Base-by-base conservation (phyloP, 1,140 invertebrate genomes). In the Globodera rostochiensis region DNA sequence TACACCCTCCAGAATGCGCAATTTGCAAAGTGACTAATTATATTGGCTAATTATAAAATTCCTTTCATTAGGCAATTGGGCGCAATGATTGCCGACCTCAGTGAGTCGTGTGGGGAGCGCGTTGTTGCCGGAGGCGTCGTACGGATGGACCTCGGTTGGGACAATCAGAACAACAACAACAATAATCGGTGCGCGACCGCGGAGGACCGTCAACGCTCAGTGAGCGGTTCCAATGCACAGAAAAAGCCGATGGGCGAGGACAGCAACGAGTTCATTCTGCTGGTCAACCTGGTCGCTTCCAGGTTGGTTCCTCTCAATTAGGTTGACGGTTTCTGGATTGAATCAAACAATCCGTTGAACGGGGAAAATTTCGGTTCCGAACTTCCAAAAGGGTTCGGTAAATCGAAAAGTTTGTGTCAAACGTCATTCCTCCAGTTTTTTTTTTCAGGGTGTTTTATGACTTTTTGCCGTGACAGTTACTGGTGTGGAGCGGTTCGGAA, bases 361-460 rank as follows among this genome's bases (percentile, higher is more conserved):
- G 0, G 50, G 4, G 50, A 53, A 50, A 53, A 53, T 60, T 60
- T 60, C 19, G 36, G 36, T 36, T 36, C 2, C 3, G 36, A 36
- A 36, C 2, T 36, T 36, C 36, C 36, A 36, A 36, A 36, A 36
- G 36, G 36, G 36, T 36, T 36, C 36, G 36, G 36, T 36, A 36
- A 25, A 36, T 36, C 36, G 1, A 2, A 36, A 36, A 36, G 36
- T 36, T 36, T 36, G 2, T 66, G 60, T 66, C 13, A 21, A 71
- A 1, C 19, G n/a, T 25, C 15, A 11, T 47, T 6, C 19, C 0
- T 13, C 7, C 46, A 91, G 93, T 94, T 21, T 86, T 95, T 15
- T 78, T 94, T 67, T 94, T 93, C 21, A 91, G 95, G 76, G 91
- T 95, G 47, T 91, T 95, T 21, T 95, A 93, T 86, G 95, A 96